Evolutionary conservation across 2,797 vertebrate genomes (phyloP), one percentile per base, ranked within the genome.

Genomic region (Pseudomugil gertrudae): DNA sequence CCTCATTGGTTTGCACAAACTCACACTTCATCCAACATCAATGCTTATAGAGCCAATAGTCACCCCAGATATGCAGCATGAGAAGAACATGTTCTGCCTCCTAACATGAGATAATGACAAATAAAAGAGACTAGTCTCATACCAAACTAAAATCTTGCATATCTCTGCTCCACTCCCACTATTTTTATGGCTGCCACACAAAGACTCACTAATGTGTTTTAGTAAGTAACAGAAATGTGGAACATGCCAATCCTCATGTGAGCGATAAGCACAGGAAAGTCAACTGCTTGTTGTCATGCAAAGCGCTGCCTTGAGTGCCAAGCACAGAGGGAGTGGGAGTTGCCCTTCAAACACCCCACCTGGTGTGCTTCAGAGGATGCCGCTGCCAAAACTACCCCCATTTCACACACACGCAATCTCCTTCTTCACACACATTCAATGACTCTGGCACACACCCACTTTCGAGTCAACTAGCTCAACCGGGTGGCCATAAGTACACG

Each of bases 401-500:
- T 24, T 51, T 55, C 38, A 43, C 17, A 35, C 63, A 57, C 65
- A 69, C 50, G 23, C 51, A 43, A 78, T 53, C 60, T 56, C 69
- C 73, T 30, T 6, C 50, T 62, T 35, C 65, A 59, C 24, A 73
- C 73, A 58, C 32, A 60, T 32, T 62, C 68, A 74, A 52, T 73
- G 54, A 80, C 74, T 73, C 60, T 48, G 30, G 15, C 55, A 70
- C 66, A 74, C 82, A 72, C 71, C 21, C 60, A 62, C 74, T 61
- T 57, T 66, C 14, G 32, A 94, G 66, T 87, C 88, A 90, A 93
- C 94, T 86, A 90, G 94, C 91, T 90, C 35, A 82, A 92, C 93
- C 69, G 81, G 92, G 92, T 94, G 92, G 89, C 87, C 78, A 57
- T 77, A 90, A 91, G 84, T 84, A 81, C 74, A 85, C 88, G 50